Percentiles rank a stretch among this genome's conserved stretches.
Evolutionary conservation across 23 tunicate species (phyloP).

Genomic region (Corella eumyota): DNA sequence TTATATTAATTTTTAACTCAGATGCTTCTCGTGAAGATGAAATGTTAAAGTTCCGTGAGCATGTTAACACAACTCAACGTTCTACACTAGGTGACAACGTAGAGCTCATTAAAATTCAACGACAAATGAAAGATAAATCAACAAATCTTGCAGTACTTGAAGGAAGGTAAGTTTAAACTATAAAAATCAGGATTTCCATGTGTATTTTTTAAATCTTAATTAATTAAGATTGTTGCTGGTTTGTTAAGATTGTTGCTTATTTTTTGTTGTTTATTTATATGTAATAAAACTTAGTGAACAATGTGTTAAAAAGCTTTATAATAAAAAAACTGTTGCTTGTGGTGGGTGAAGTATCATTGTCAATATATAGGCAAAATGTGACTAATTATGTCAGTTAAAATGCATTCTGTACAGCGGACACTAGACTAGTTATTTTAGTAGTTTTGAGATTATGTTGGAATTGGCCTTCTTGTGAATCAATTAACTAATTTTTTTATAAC

Average conservation of each 20-base stretch:
- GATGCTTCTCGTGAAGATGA: conserved; percentile 65
- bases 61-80: conserved; percentile 31
- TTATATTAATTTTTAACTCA: conserved; percentile 1
- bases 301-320: neutral
- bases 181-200: neutral
- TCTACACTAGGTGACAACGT: conserved; percentile 59
- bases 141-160: conserved; percentile 34
- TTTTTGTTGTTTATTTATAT: too few relatives aligned
- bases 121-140: conserved; percentile 73
- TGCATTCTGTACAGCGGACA: too few relatives aligned
- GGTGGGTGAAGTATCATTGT: too few relatives aligned
- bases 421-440: too few relatives aligned
- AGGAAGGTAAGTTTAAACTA: conserved; percentile 25
- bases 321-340: too few relatives aligned
- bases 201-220: neutral
- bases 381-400: too few relatives aligned
- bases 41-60: conserved; percentile 47
- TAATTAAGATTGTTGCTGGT: neutral
- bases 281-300: too few relatives aligned
- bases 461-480: too few relatives aligned
- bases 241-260: too few relatives aligned
- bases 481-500: too few relatives aligned
- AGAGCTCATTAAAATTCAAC: conserved; percentile 57
- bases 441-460: too few relatives aligned
- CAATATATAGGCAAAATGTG: too few relatives aligned